A percentile compares a stretch with the other conserved stretches of the same genome.
Conservation (phyloP, 1,140 invertebrate genomes). For the Pantala flavescens region DNA sequence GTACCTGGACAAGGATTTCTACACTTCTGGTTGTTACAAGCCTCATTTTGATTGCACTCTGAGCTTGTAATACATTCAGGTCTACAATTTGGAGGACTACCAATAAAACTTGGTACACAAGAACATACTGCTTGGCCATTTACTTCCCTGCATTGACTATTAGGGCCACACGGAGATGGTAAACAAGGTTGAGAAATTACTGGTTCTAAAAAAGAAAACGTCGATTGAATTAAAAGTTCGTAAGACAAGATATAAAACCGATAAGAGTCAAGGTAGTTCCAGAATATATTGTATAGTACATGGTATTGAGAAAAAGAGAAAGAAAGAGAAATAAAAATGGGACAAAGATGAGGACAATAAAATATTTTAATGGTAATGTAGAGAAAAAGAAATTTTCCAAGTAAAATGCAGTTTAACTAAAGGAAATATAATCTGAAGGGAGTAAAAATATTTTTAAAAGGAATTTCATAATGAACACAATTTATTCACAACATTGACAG, state of each 20-base stretch:
- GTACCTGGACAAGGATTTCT: slow-evolving; percentile 49
- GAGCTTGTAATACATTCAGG: slow-evolving; percentile 48
- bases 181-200: slow-evolving; percentile 27
- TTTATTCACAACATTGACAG: too few relatives aligned
- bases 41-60: slow-evolving; percentile 43
- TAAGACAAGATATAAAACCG: slow-evolving; percentile 22
- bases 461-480: too few relatives aligned
- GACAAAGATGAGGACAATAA: too few relatives aligned
- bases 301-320: neutral
- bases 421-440: too few relatives aligned
- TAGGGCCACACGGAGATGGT: slow-evolving; percentile 49
- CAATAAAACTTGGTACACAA: slow-evolving; percentile 48
- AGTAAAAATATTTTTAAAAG: too few relatives aligned
- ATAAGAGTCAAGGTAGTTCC: slow-evolving; percentile 20
- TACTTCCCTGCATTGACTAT: slow-evolving; percentile 59
- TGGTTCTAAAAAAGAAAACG: slow-evolving; percentile 24
- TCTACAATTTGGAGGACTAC: slow-evolving; percentile 48
- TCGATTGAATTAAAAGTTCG: slow-evolving; percentile 26
- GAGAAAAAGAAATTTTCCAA: too few relatives aligned
- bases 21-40: slow-evolving; percentile 50
- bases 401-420: too few relatives aligned
- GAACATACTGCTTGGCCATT: slow-evolving; percentile 48
- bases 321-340: too few relatives aligned
- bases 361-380: too few relatives aligned
- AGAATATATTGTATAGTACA: slow-evolving; percentile 26